Evolutionary conservation across 2,113 vertebrate genomes (phyloP), one percentile per base, ranked within the genome.

Genomic region (Myrmophylax atrothorax): DNA sequence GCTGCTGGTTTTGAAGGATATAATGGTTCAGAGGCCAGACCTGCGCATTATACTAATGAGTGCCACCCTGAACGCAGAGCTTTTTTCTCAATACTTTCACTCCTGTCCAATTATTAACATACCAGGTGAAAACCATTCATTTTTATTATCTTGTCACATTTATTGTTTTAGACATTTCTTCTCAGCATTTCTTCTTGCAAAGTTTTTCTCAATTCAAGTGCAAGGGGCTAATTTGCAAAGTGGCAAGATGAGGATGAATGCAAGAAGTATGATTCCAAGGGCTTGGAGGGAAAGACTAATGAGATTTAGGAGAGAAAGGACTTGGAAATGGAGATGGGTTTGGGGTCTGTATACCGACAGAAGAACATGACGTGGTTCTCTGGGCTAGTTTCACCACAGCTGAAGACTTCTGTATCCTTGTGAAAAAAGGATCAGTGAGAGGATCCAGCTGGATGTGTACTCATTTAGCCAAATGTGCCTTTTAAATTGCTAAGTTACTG

Each of bases 21-120:
- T 99, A 59, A 98, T 99, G 73, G 42, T 95, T 38, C 98, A 99
- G 98, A 98, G 99, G 88, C 98, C 98, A 38, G 98, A 99, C 91
- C 98, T 99, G 74, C 99, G 98, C 95, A 97, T 99, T 84, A 98
- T 99, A 75, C 97, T 99, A 14, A 99, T 99, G 99, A 99, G 99
- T 86, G 99, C 99, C 79, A 99, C 99, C 23, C 97, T 99, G 63
- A 99, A 99, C 38, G 98, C 99, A 53, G 98, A 98, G 82, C 99
- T 99, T 28, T 99, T 99, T 94, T 99, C 99, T 46, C 97, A 99
- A 14, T 99, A 99, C 96, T 99, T 99, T 94, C 96, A 97, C 92
- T 97, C 97, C 94, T 99, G 99, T 81, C 98, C 98, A 47, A 90
- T 98, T 74, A 90, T 99, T 90, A 98, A 99, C 66, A 99, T 99